phyloP scores from a whole-genome alignment of 2,888 invertebrate species.

The Caenorhabditis sinica region DNA sequence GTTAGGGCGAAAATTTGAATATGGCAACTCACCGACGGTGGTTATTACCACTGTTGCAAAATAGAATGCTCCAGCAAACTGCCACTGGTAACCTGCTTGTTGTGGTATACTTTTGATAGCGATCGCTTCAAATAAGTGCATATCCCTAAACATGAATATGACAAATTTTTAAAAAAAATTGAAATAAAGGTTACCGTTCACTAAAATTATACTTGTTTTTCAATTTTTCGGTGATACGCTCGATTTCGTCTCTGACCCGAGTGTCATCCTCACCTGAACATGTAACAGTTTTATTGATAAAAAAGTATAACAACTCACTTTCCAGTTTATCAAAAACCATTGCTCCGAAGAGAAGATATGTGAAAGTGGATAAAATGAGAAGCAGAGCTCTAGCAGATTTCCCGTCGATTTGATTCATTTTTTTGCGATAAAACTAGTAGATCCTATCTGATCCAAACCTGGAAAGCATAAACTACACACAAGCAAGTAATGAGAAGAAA shows the following conservation, averaged over 20 bases:
- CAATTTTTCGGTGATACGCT: constrained; percentile 85
- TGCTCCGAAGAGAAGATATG: constrained; percentile 97
- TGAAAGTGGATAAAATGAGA: constrained; percentile 97
- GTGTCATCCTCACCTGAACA: constrained; percentile 52
- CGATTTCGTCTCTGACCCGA: constrained; percentile 71
- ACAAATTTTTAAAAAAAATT: background rate
- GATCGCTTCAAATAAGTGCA: constrained; percentile 90
- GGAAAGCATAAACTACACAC: background rate
- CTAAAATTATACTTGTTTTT: constrained; percentile 95
- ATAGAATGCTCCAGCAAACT: constrained; percentile 98
- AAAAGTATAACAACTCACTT: constrained; percentile 26
- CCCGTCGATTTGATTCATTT: constrained; percentile 50
- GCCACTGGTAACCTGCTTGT: constrained; percentile 99
- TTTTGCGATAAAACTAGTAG: background rate
- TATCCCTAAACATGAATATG: no score
- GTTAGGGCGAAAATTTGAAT: no score
- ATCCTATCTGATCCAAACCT: constrained; percentile 7
- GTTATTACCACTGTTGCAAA: constrained; percentile 98
- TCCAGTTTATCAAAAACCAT: constrained; percentile 92
- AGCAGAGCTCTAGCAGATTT: constrained; percentile 92
- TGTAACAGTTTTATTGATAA: background rate
- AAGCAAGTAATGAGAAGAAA: constrained; percentile 8
- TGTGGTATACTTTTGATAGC: constrained; percentile 97
- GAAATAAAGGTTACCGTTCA: constrained; percentile 85
- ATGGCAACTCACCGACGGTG: constrained; percentile 92